Base-by-base conservation (phyloP, 2,888 invertebrate genomes). In the Suillia variegata region DNA sequence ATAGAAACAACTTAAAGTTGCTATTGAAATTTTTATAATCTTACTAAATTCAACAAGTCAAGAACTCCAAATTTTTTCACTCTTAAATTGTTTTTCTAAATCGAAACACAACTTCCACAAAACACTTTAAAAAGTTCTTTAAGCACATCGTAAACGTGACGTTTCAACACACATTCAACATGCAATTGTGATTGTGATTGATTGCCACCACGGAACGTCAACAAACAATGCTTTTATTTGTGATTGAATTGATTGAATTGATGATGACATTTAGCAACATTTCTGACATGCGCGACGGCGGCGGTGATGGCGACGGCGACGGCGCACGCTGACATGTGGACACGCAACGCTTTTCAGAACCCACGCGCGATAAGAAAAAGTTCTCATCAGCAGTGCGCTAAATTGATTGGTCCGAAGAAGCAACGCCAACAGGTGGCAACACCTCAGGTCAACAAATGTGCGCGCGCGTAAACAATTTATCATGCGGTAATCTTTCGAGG, bases 321-420 rank as follows among this genome's bases (percentile, higher is more conserved):
- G n/a, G n/a, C n/a, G n/a, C n/a, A n/a, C n/a, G n/a, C 54, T 59
- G 59, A 53, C 59, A 62, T 54, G 42, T 59, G 59, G 50, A 26
- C 62, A 62, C 62, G 62, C 62, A 59, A 62, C 49, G 54, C 17
- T 8, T 20, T 45, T 20, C 38, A 38, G 50, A 50, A 38, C 18
- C 17, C 18, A 10, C 10, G n/a, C 3, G 15, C 6, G 38, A 38
- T 38, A 38, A 38, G n/a, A 10, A 4, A n/a, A 20, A 47, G 31
- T 24, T 54, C 31, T 22, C 15, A 13, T 31, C 52, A 45, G 18
- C 17, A 20, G 31, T 47, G 13, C 47, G 47, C 48, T 55, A 49
- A 45, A 45, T 45, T 17, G 18, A 45, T 45, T 45, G 45, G 45
- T 18, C 3, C 17, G 13, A 17, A 6, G 5, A 8, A 45, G 6